These are phyloP conservation scores for Coregonus clupeaformis DNA, from an alignment of 2,113 vertebrate genomes.

Conservation along the genomic window DNA sequence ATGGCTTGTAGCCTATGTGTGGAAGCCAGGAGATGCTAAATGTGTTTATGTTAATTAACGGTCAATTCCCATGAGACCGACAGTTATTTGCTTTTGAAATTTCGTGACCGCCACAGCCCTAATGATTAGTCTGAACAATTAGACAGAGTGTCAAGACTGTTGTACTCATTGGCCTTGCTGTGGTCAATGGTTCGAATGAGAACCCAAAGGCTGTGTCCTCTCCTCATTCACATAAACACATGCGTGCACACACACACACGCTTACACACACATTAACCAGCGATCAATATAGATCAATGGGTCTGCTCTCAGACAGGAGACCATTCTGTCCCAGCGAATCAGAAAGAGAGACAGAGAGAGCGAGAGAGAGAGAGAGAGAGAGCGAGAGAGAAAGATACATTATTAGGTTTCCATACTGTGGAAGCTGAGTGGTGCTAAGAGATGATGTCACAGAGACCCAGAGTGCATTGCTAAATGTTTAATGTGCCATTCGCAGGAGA, in stretches of 20 bases:
- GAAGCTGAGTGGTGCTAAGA: slow-evolving; percentile 59
- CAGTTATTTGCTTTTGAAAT: too few species aligned
- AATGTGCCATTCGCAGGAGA: slow-evolving; percentile 72
- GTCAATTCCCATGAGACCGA: too few species aligned
- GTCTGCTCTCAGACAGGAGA: slow-evolving; percentile 42
- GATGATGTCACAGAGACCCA: slow-evolving; percentile 67
- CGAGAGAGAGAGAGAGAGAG: background rate
- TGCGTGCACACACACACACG: background rate
- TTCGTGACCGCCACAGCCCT: too few species aligned
- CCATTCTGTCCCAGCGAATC: slow-evolving; percentile 46
- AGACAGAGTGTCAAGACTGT: too few species aligned
- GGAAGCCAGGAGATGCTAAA: too few species aligned
- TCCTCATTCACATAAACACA: background rate
- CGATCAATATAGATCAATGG: slow-evolving; percentile 59
- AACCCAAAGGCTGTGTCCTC: background rate
- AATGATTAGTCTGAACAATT: too few species aligned
- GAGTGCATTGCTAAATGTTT: slow-evolving; percentile 73
- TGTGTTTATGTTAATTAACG: too few species aligned
- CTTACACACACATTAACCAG: slow-evolving; percentile 32
- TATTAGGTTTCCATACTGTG: slow-evolving; percentile 44
- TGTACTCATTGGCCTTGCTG: too few species aligned
- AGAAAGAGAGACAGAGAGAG: background rate
- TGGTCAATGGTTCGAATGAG: too few species aligned
- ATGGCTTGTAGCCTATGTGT: too few species aligned
- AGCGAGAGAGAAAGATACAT: background rate